Evolutionary conservation across 2,797 vertebrate genomes (phyloP), one percentile per base, ranked within the genome.

Genomic region (Sandelia bainsii): DNA sequence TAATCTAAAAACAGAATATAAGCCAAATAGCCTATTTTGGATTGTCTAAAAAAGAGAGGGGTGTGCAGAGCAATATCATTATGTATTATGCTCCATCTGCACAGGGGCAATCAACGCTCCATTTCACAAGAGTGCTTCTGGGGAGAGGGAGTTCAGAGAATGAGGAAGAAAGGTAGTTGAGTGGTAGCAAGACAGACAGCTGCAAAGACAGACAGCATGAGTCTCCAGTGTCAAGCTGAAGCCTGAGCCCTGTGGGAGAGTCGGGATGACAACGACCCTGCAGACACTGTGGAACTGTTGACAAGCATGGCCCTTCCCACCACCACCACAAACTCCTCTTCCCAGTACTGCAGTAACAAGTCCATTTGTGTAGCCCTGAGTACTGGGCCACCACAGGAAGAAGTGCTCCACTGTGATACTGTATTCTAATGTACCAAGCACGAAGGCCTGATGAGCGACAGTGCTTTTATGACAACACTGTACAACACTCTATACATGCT

Each of bases 31-130:
- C 50, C 1, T 60, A 25, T 64, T 54, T 72, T 62, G 32, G 67
- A 75, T 82, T 76, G 42, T 82, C 68, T 84, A 84, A 58, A 81
- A 75, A 63, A 32, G 46, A 19, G 56, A 40, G 32, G 5, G 29
- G 75, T 70, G 48, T 52, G 61, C 62, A 71, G 60, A 75, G 85
- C 82, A 87, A 82, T 90, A 93, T 91, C 85, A 90, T 91, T 89
- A 90, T 88, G 75, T 85, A 85, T 88, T 88, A 87, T 72, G 64
- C 86, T 87, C 74, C 25, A 52, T 83, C 72, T 84, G 79, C 87
- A 84, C 85, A 79, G 79, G 88, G 84, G 79, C 89, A 91, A 91
- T 89, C 90, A 88, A 90, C 90, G 89, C 85, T 87, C 86, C 85
- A 84, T 92, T 90, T 90, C 88, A 87, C 82, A 81, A 77, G 53